Percentiles rank a stretch among this genome's conserved stretches.
phyloP scores from a whole-genome alignment of 2,888 invertebrate species.

The Limnephilus rhombicus region DNA sequence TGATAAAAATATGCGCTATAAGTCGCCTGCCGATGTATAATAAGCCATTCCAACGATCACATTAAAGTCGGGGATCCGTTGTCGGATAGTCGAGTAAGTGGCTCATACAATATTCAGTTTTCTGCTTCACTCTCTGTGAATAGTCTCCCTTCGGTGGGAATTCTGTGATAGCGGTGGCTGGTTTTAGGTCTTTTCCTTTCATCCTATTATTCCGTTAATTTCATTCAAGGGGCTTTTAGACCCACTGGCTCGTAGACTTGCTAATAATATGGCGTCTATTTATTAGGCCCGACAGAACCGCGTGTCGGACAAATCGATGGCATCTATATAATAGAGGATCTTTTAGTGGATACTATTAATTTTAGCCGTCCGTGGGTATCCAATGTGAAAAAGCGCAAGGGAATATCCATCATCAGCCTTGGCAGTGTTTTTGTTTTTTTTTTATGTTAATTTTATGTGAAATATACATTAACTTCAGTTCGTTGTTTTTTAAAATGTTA shows the following conservation, averaged over 20 bases:
- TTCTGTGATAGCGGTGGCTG: neutral
- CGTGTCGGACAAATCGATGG: neutral
- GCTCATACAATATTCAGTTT: constrained; percentile 30
- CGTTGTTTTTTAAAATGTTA: no score
- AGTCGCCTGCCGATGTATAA: neutral
- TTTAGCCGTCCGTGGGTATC: neutral
- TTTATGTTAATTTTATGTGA: neutral
- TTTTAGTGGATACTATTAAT: neutral
- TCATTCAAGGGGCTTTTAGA: constrained; percentile 1
- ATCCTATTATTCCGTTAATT: neutral
- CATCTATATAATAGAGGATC: neutral
- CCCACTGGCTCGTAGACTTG: neutral
- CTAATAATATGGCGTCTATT: neutral
- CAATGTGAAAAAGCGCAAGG: neutral
- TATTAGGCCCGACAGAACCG: neutral
- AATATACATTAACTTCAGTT: neutral
- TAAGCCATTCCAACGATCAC: neutral
- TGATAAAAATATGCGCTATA: neutral
- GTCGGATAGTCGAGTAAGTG: constrained; percentile 18
- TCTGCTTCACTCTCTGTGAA: neutral
- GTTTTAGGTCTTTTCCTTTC: neutral
- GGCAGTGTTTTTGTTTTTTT: neutral
- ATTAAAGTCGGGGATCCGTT: neutral
- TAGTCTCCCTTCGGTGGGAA: neutral
- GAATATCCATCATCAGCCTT: neutral